A percentile compares a stretch with the other conserved stretches of the same genome.
phyloP scores from a whole-genome alignment of 2,888 invertebrate genomes.

The Cyrtodaria siliqua region DNA sequence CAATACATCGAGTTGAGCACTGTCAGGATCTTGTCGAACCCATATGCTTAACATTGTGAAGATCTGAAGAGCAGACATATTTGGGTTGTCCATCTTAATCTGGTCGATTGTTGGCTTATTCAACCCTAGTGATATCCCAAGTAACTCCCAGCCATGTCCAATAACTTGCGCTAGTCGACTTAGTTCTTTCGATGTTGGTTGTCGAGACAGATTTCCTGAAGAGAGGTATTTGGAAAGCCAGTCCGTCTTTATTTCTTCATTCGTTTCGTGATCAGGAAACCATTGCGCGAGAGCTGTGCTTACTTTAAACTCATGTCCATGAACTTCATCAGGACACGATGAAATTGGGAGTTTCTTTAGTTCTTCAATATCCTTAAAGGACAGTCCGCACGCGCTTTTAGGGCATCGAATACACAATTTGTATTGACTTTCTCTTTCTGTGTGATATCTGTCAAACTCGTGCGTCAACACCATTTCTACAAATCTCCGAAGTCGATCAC shows the following conservation, averaged over 20 bases:
- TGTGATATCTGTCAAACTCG: conserved; percentile 5
- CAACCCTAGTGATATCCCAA: conserved; percentile 23
- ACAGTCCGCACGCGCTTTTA: no score
- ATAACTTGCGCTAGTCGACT: conserved; percentile 17
- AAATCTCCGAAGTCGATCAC: conserved; percentile 14
- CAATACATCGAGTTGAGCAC: conserved; percentile 9
- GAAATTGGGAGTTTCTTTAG: neutral
- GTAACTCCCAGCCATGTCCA: conserved; percentile 28
- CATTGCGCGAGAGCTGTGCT: conserved; percentile 3
- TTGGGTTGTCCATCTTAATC: conserved; percentile 20
- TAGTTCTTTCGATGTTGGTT: conserved; percentile 6
- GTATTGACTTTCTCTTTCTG: conserved; percentile 6
- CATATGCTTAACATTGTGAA: conserved; percentile 10
- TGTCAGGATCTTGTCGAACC: neutral
- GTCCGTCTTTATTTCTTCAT: no score
- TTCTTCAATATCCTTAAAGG: no score
- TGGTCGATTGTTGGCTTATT: conserved; percentile 14
- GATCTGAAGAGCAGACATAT: conserved; percentile 15
- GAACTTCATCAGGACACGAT: conserved; percentile 2
- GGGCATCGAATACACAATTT: neutral
- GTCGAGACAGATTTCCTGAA: neutral
- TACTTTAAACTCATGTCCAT: conserved; percentile 5
- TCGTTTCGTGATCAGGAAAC: conserved; percentile 4
- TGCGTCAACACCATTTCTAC: conserved; percentile 13
- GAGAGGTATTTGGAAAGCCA: neutral